Percentiles rank a stretch among this genome's conserved stretches.
Conservation (phyloP, 2,797 vertebrate species). For the Tragopan temminckii region DNA sequence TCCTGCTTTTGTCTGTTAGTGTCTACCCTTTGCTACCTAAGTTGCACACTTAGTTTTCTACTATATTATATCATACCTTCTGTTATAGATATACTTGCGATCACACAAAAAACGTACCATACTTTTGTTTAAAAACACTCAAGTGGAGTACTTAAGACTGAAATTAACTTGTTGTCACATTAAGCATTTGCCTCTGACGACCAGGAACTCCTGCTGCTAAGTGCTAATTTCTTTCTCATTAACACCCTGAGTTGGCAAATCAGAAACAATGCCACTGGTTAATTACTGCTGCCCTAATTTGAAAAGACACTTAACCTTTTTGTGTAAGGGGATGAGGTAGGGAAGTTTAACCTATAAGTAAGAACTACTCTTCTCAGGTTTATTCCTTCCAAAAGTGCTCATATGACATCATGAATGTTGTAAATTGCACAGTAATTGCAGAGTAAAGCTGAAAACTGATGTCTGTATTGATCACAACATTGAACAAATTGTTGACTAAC, state of each 20-base stretch:
- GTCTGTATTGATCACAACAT: not conserved
- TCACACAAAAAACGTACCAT: not conserved
- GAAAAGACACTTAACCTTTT: conserved; percentile 75
- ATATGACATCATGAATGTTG: not conserved
- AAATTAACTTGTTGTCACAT: conserved; percentile 76
- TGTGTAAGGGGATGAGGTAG: conserved; percentile 24
- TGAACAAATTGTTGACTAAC: conserved; percentile 26
- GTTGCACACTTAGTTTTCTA: not conserved
- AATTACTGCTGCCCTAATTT: conserved; percentile 77
- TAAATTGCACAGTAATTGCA: conserved; percentile 35
- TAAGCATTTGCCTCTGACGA: conserved; percentile 67
- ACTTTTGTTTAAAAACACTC: conserved; percentile 55
- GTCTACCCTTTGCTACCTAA: not conserved
- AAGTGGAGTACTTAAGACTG: conserved; percentile 66
- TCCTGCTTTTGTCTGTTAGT: not conserved
- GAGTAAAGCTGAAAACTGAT: conserved; percentile 8
- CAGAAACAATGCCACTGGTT: conserved; percentile 74
- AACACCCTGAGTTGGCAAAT: conserved; percentile 70
- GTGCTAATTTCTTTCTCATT: conserved; percentile 78
- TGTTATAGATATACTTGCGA: not conserved
- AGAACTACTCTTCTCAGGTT: conserved; percentile 25
- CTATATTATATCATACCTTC: not conserved
- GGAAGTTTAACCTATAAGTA: conserved; percentile 45
- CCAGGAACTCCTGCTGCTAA: conserved; percentile 74
- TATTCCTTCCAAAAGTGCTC: not conserved